phyloP scores from a whole-genome alignment of 1,140 invertebrate species.

The Phenacoccus solenopsis region DNA sequence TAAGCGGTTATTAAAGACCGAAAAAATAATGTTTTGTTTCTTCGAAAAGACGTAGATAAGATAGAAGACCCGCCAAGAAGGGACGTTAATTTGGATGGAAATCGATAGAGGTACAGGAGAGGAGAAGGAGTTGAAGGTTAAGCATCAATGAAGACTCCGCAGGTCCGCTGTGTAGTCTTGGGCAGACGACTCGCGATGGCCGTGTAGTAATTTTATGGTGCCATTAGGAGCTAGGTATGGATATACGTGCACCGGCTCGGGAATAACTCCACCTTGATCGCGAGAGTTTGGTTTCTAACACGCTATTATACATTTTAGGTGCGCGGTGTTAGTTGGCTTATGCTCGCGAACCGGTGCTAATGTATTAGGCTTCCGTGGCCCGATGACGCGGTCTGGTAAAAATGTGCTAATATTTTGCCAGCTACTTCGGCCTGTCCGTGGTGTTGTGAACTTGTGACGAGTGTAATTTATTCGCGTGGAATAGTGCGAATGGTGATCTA shows the following conservation, averaged over 20 bases:
- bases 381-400: too few relatives aligned
- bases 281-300: not conserved
- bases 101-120: too few relatives aligned
- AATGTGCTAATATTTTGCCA: too few relatives aligned
- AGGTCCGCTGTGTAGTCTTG: not conserved
- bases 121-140: too few relatives aligned
- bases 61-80: too few relatives aligned
- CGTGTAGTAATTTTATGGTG: not conserved
- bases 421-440: too few relatives aligned
- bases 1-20: too few relatives aligned
- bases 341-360: conserved; percentile 6
- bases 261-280: not conserved
- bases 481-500: not conserved
- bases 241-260: not conserved
- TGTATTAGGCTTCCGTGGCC: not conserved
- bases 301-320: conserved; percentile 1
- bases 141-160: not conserved
- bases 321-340: not conserved
- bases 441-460: too few relatives aligned
- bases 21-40: too few relatives aligned
- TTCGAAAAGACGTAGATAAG: too few relatives aligned
- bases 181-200: not conserved
- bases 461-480: too few relatives aligned
- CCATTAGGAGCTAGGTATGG: not conserved
- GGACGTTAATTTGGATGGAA: too few relatives aligned